Base-by-base conservation (phyloP, 2,888 invertebrate genomes). In the Noctua comes region DNA sequence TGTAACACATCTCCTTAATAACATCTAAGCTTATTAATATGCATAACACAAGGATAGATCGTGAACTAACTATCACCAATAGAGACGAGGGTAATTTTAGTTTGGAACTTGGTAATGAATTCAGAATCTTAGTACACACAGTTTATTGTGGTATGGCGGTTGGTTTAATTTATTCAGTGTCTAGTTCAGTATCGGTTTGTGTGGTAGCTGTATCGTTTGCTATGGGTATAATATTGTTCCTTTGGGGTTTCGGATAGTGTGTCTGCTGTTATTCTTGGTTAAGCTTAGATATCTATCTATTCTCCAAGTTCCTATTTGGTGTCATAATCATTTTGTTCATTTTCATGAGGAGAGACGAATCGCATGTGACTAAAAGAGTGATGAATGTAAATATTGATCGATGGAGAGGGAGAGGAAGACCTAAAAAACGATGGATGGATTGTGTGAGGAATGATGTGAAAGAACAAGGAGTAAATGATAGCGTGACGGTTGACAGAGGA, bases 21-120 rank as follows among this genome's bases (percentile, higher is more conserved):
- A 92, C 92, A 93, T 92, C 91, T 91, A 88, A 89, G 88, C 91
- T 93, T 91, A 95, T 96, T 94, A 96, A 95, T 95, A 96, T 96
- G 95, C 94, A 96, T 95, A 94, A 91, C 94, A 93, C 92, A 90
- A 91, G 93, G 93, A 93, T 93, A 90, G 91, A 92, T 92, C 90
- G 90, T 91, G 92, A 93, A 92, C 91, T 90, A 91, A 91, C 93
- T 94, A 94, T 94, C 91, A 92, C 91, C 94, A 93, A 94, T 94
- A 92, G 90, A 93, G 91, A 89, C 89, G 86, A 87, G 91, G 89
- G 92, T 94, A 93, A 94, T 95, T 94, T 94, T 93, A 94, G 93
- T 92, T 89, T 86, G 90, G 92, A 95, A 95, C 93, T 95, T 94
- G 88, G 91, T 95, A 95, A 95, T 95, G 93, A 96, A 96, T 95